These are phyloP conservation scores for Zophobas atratus DNA, from an alignment of 1,140 invertebrate species.

Conservation along the genomic window DNA sequence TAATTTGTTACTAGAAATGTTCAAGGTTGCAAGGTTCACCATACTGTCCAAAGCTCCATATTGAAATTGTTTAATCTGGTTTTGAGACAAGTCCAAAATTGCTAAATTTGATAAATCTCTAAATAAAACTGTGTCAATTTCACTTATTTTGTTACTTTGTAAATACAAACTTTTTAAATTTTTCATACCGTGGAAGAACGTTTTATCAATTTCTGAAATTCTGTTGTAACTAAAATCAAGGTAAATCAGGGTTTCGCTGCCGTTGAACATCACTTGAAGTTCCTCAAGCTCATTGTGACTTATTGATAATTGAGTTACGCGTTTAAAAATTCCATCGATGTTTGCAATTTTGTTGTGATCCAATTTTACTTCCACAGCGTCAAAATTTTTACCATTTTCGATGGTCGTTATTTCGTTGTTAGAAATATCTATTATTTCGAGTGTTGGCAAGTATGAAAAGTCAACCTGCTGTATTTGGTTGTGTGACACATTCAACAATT, in stretches of 20 bases:
- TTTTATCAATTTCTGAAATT: background rate
- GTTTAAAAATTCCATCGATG: too few species aligned
- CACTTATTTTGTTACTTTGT: background rate
- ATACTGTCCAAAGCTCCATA: constrained; percentile 29
- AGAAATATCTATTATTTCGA: too few species aligned
- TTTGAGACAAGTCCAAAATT: constrained; percentile 17
- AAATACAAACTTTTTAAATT: background rate
- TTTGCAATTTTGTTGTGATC: too few species aligned
- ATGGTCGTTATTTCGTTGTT: too few species aligned
- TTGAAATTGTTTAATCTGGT: constrained; percentile 15
- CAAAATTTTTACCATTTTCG: too few species aligned
- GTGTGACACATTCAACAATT: too few species aligned
- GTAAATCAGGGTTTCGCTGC: background rate
- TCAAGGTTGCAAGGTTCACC: background rate
- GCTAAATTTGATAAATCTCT: constrained; percentile 8
- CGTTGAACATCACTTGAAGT: background rate
- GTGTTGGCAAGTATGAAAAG: too few species aligned
- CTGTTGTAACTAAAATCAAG: constrained; percentile 7
- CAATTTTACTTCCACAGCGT: too few species aligned
- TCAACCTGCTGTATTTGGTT: too few species aligned
- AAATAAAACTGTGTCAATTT: background rate
- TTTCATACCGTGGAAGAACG: background rate
- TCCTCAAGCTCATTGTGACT: background rate
- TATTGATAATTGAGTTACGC: background rate
- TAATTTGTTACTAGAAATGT: constrained; percentile 24